A percentile compares a stretch with the other conserved stretches of the same genome.
Evolutionary conservation across 1,140 invertebrate species (phyloP).

Genomic region (Trichoplusia ni): DNA sequence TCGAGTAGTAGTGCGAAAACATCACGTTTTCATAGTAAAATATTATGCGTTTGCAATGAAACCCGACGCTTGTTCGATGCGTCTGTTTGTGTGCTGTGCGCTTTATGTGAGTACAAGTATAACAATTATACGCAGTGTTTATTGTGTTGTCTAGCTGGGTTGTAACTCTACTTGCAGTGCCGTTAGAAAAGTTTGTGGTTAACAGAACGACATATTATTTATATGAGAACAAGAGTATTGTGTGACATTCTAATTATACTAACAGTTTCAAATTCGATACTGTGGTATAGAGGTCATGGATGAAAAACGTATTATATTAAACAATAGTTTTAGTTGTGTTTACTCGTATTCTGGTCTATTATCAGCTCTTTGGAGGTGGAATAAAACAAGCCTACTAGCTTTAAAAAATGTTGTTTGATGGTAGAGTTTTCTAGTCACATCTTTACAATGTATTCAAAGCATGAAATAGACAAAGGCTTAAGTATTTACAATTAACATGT

Average conservation of each 20-base stretch:
- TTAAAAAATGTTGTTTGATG: too few species aligned
- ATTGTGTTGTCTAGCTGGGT: slow-evolving; percentile 32
- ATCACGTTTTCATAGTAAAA: slow-evolving; percentile 51
- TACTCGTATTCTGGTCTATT: too few species aligned
- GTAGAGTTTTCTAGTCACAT: too few species aligned
- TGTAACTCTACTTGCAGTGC: slow-evolving; percentile 25
- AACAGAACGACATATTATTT: slow-evolving; percentile 11
- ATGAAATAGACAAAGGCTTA: too few species aligned
- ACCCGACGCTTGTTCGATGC: slow-evolving; percentile 36
- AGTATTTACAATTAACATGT: too few species aligned
- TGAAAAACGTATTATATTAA: too few species aligned
- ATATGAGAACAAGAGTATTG: not conserved
- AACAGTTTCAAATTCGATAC: not conserved
- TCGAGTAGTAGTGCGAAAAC: slow-evolving; percentile 34
- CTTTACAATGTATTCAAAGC: too few species aligned
- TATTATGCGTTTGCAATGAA: slow-evolving; percentile 46
- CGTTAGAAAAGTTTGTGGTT: slow-evolving; percentile 32
- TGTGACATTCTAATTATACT: not conserved
- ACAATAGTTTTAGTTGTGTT: too few species aligned
- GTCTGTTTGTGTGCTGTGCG: slow-evolving; percentile 14
- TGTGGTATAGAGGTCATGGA: too few species aligned
- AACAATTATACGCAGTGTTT: slow-evolving; percentile 24
- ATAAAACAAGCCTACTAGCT: too few species aligned
- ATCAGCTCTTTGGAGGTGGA: too few species aligned
- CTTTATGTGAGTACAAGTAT: slow-evolving; percentile 17